A percentile compares a stretch with the other conserved stretches of the same genome.
These are phyloP conservation scores for Phyllostomus hastatus DNA, from an alignment of 2,113 vertebrate genomes.

Conservation along the genomic window DNA sequence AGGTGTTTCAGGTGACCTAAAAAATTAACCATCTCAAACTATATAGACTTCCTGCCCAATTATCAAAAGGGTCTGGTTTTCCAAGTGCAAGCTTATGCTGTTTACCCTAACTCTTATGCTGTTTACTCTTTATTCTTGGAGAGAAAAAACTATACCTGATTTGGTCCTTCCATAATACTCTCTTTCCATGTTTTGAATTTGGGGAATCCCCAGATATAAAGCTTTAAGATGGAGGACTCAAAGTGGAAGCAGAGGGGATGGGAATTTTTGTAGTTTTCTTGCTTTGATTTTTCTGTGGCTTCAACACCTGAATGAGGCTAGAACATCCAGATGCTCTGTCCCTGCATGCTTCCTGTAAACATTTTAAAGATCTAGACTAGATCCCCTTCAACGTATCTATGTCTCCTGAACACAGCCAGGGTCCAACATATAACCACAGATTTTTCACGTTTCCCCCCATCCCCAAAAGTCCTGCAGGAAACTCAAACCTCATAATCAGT, in stretches of 20 bases:
- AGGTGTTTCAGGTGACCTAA: constrained; percentile 12
- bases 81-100: background rate
- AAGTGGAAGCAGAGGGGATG: background rate
- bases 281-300: constrained; percentile 10
- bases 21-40: constrained; percentile 22
- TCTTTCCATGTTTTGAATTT: constrained; percentile 28
- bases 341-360: background rate
- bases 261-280: background rate
- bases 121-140: background rate
- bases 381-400: background rate
- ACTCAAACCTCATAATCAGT: background rate
- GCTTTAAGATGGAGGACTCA: background rate
- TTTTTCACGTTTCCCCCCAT: background rate
- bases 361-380: background rate
- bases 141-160: background rate
- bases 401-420: background rate
- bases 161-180: background rate
- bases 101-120: background rate
- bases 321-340: background rate
- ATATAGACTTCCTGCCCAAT: background rate
- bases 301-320: background rate
- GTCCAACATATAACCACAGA: background rate
- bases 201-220: background rate
- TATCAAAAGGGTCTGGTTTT: constrained; percentile 12
- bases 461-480: background rate